Evolutionary conservation across 2,888 invertebrate species (phyloP), one percentile per base, ranked within the genome.

Genomic region (Acronicta alni): DNA sequence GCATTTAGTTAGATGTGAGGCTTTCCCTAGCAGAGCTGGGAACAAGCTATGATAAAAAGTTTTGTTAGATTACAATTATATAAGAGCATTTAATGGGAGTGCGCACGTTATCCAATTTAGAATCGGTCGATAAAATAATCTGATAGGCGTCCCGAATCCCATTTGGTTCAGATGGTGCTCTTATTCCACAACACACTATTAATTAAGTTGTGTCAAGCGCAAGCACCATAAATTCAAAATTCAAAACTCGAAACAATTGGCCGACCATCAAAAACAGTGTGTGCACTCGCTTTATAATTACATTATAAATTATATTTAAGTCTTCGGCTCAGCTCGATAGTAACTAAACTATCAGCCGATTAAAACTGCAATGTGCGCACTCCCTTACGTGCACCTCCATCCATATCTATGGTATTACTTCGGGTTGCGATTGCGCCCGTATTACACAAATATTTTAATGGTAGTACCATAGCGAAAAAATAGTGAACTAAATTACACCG

Each of bases 121-220:
- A 68, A 69, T 68, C 67, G 67, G 67, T 68, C 67, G 67, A 68
- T 68, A 68, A 68, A 68, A 67, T 49, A 69, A 69, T 69, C 55
- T 58, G 48, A 68, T 58, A 55, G 52, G 58, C 54, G 67, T 64
- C 52, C 58, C 58, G 69, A 64, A 69, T 69, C 58, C 69, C 44
- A 55, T 68, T 68, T 68, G 64, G 52, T 58, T 52, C 26, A 52
- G 26, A 17, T 52, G 35, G 64, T 44, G 64, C 52, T 55, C 44
- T 52, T 16, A 23, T 62, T 57, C 20, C 35, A 41, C 54, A 45
- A 47, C 57, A 57, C 54, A 64, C 63, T 45, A 52, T 46, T 41
- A 20, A 68, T 58, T 20, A 42, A 45, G 42, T 43, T 45, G 61
- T 37, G 38, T 48, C 38, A 45, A 55, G 26, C 43, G 51, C 26